phyloP scores from a whole-genome alignment of 2,113 vertebrate species.

The Anguilla rostrata region DNA sequence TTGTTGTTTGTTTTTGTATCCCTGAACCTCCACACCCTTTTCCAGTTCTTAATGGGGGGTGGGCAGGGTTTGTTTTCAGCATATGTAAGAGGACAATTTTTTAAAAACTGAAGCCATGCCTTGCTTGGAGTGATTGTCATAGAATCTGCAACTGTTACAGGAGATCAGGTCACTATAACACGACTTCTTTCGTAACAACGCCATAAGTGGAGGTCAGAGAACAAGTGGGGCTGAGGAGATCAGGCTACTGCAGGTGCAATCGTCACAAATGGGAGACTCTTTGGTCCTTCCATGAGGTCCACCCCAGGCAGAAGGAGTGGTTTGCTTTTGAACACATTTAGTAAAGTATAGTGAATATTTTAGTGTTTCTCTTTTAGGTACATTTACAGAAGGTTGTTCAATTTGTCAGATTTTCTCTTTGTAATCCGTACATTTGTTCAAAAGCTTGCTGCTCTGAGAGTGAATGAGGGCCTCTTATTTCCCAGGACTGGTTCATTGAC shows the following conservation, averaged over 20 bases:
- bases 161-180: not conserved
- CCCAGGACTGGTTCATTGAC: not conserved
- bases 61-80: not conserved
- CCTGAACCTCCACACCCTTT: not conserved
- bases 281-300: not conserved
- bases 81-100: not conserved
- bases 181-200: not conserved
- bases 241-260: not conserved
- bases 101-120: not conserved
- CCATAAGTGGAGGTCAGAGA: not conserved
- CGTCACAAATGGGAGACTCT: not conserved
- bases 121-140: not conserved
- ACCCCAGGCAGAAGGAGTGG: not conserved
- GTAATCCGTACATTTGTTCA: not conserved
- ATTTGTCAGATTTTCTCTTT: not conserved
- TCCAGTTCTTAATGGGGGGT: not conserved
- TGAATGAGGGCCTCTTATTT: not conserved
- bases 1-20: not conserved
- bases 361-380: not conserved
- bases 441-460: not conserved
- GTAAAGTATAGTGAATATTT: not conserved
- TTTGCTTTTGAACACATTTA: not conserved
- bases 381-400: not conserved
- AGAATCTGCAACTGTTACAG: not conserved
- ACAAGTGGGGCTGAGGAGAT: not conserved